Evolutionary conservation across 2,113 vertebrate genomes (phyloP), one percentile per base, ranked within the genome.

Genomic region (Vulpes lagopus): DNA sequence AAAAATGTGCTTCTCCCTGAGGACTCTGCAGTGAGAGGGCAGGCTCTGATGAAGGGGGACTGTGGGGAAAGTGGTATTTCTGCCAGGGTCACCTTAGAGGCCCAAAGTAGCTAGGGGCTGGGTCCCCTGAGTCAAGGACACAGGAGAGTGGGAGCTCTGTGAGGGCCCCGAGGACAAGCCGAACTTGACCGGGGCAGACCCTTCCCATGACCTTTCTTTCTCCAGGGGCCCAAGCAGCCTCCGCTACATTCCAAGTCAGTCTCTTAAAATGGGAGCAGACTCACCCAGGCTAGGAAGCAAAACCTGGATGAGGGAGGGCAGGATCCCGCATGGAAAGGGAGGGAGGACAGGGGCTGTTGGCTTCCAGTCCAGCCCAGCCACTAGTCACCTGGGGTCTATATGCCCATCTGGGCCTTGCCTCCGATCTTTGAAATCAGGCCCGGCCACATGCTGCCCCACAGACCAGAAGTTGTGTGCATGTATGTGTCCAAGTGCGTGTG

Each of bases 261-360:
- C 76, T 30, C 88, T 51, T 2, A 38, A 49, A 62, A 91, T 7
- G 2, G 15, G 30, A 49, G 60, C 38, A 95, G 23, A 57, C 16
- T 7, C 20, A 5, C 5, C 10, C 8, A 8, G 43, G 38, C 5
- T 5, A 35, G 32, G 49, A 38, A 14, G 76, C 9, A 25, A 57
- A 60, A 11, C 15, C 53, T 11, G 8, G 14, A 32, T 20, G 0
- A 49, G 62, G 27, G 51, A 12, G 25, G 14, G 57, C n/a, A 17
- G 5, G 35, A 25, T 10, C 4, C 0, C 2, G 22, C 5, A 0
- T 1, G 0, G 57, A 27, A 11, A 11, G 1, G 16, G n/a, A 55
- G 2, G 8, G 20, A 3, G 0, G 4, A 17, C 30, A 1, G 15
- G 53, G 51, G 11, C 11, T 55, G 2, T 32, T 9, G n/a, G 32